These are phyloP conservation scores for Eupithecia centaureata DNA, from an alignment of 2,888 invertebrate species.

Conservation along the genomic window DNA sequence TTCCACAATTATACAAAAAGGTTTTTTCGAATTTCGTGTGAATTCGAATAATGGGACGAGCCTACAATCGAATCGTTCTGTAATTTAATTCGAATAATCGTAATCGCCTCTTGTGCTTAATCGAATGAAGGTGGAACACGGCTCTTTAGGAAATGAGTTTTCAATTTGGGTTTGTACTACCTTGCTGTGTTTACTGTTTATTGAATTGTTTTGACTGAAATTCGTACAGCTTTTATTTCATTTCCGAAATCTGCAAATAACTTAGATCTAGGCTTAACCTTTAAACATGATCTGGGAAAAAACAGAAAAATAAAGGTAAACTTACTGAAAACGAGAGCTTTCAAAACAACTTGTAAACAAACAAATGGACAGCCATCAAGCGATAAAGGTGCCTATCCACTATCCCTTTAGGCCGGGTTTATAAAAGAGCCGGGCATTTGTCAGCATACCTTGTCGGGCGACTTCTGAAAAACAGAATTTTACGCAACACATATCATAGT, in stretches of 20 bases:
- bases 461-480: constrained; percentile 82
- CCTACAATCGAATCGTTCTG: constrained; percentile 40
- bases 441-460: constrained; percentile 70
- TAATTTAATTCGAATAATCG: constrained; percentile 42
- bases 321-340: not conserved
- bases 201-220: not conserved
- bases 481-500: constrained; percentile 82
- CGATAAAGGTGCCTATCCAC: constrained; percentile 44
- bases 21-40: constrained; percentile 56
- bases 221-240: not conserved
- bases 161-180: constrained; percentile 23
- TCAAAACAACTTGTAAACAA: constrained; percentile 34
- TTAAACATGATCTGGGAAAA: not conserved
- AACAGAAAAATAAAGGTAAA: not conserved
- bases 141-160: constrained; percentile 25
- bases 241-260: not conserved
- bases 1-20: constrained; percentile 59
- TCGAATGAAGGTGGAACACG: constrained; percentile 33
- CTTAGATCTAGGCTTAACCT: not conserved
- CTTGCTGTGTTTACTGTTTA: constrained; percentile 19
- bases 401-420: constrained; percentile 52
- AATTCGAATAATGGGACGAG: constrained; percentile 46
- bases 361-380: constrained; percentile 33
- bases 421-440: constrained; percentile 76
- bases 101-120: constrained; percentile 38